Conservation (phyloP, 2,797 vertebrate species). For the Melanotaenia parkinsoni region DNA sequence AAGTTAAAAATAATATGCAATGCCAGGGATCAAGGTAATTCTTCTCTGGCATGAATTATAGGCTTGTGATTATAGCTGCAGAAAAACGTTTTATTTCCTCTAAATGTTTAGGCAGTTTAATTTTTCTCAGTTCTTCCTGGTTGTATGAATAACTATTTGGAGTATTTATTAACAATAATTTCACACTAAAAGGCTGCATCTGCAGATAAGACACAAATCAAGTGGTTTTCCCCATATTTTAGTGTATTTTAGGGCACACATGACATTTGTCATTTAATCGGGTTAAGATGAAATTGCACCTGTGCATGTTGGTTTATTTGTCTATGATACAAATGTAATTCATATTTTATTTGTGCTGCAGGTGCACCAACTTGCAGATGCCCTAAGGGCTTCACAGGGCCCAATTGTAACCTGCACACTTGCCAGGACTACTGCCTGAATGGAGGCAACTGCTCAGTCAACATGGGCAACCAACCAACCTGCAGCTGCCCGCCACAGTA, state of each 20-base stretch:
- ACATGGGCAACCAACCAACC: slow-evolving; percentile 93
- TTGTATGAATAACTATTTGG: too few species aligned
- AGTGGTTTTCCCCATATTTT: too few species aligned
- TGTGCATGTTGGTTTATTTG: neutral
- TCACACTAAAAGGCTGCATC: too few species aligned
- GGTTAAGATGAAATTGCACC: neutral
- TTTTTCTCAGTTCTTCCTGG: too few species aligned
- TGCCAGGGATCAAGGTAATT: neutral
- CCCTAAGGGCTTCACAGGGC: slow-evolving; percentile 92
- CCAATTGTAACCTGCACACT: slow-evolving; percentile 88
- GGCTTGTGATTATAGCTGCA: too few species aligned
- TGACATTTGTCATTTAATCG: neutral
- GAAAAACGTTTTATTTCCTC: neutral
- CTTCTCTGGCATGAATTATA: neutral
- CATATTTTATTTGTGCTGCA: slow-evolving; percentile 50
- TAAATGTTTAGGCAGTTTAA: too few species aligned
- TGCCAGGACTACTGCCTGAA: slow-evolving; percentile 91
- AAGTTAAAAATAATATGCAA: too few species aligned
- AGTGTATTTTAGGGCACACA: neutral
- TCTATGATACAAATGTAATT: neutral
- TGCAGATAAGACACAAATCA: too few species aligned
- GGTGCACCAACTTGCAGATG: slow-evolving; percentile 95
- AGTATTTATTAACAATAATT: too few species aligned
- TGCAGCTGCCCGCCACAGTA: slow-evolving; percentile 87
- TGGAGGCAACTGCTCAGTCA: slow-evolving; percentile 90